phyloP scores from a whole-genome alignment of 2,797 vertebrate genomes.

The Selene dorsalis region DNA sequence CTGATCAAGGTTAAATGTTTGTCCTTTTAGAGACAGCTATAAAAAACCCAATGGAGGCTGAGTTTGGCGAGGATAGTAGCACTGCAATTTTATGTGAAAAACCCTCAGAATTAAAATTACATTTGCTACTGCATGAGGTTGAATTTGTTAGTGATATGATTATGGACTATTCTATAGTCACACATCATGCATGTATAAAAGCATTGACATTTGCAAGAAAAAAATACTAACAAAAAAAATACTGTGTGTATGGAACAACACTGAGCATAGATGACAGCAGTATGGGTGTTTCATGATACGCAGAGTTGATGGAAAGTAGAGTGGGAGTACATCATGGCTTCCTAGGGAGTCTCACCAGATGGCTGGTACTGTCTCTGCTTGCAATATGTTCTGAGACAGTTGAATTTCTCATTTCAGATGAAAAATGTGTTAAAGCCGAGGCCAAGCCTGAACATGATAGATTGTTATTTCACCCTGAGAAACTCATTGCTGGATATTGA shows the following conservation, averaged over 20 bases:
- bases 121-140: not conserved
- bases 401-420: conserved; percentile 40
- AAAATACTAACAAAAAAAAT: not conserved
- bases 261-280: not conserved
- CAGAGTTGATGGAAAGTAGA: conserved; percentile 40
- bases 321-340: conserved; percentile 63
- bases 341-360: conserved; percentile 67
- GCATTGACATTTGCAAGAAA: not conserved
- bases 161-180: not conserved
- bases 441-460: conserved; percentile 21
- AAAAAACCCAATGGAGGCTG: conserved; percentile 5
- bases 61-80: not conserved
- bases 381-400: conserved; percentile 40
- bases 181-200: not conserved
- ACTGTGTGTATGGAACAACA: not conserved
- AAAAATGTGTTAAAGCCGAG: conserved; percentile 25
- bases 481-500: conserved; percentile 57
- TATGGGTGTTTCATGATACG: conserved; percentile 21
- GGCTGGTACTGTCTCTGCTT: conserved; percentile 42
- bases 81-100: not conserved
- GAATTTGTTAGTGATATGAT: not conserved
- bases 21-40: conserved; percentile 31
- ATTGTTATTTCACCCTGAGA: conserved; percentile 57
- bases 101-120: not conserved
- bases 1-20: conserved; percentile 44